Base-by-base conservation (phyloP, 2,888 invertebrate genomes). In the Pseudococcus viburni region DNA sequence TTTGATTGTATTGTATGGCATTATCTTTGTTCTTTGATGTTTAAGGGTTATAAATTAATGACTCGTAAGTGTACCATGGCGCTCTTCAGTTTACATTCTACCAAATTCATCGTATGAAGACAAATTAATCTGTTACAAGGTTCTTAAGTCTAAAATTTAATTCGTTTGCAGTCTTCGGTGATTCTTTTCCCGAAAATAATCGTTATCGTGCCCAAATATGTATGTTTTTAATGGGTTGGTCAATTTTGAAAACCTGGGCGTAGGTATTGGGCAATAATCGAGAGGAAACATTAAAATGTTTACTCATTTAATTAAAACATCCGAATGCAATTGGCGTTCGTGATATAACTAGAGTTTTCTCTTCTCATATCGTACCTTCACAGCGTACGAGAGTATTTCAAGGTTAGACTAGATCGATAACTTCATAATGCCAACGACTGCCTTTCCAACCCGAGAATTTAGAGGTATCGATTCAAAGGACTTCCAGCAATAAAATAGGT, bases 361-460 rank as follows among this genome's bases (percentile, higher is more conserved):
- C 73, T 33, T 73, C 26, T 68, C 73, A 33, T 33, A 73, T 73
- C 39, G 33, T 33, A 83, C 80, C 80, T 46, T 46, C 12, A 46
- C 0, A 83, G 26, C 80, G 42, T 46, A 46, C 46, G 42, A 22
- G 46, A 86, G 55, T 68, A 12, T 86, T 86, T 64, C 86, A 86
- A 86, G 86, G 86, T 86, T 64, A 86, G 68, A 64, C 42, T 68
- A 86, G 55, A 86, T 86, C 86, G 86, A 86, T 86, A 86, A 59
- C 39, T 73, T 33, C 73, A 73, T 73, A 73, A 73, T 85, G 39
- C 33, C 84, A 85, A 68, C 86, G 68, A 68, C 64, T 86, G 86
- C 19, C 68, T 86, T 22, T 33, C 9, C 33, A 73, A 33, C 73
- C 73, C 39, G 33, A 26, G 73, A 73, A 73, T 73, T 73, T 73